Base-by-base conservation (phyloP, 2,888 invertebrate species). In the Aplocera efformata region DNA sequence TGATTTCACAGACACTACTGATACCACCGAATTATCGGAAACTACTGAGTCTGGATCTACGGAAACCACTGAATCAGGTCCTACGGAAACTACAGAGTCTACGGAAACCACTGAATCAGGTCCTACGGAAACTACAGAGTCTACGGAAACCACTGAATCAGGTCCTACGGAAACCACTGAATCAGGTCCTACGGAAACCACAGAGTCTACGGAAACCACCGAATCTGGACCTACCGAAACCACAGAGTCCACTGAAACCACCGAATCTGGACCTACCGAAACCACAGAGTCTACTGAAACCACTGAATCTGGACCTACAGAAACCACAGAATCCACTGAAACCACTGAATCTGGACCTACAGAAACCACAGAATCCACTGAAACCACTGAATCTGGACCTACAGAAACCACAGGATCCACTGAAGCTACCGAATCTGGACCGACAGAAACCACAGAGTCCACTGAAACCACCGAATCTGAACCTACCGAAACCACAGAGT, bases 201-300 rank as follows among this genome's bases (percentile, higher is more conserved):
- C 48, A 23, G 34, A 37, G 26, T 22, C 21, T 1, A 53, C 38
- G n/a, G 40, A 51, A 3, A 17, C 13, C 13, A 17, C 13, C 13
- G 13, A 17, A 5, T n/a, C n/a, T n/a, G n/a, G n/a, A n/a, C n/a
- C n/a, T n/a, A n/a, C n/a, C n/a, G 47, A 36, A 23, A 43, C 58
- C 6, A 37, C 41, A 20, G 42, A 32, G 21, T 45, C 33, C 0
- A 23, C 39, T 23, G 45, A 48, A 37, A 30, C 38, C 1, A 54
- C 56, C 10, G 47, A 49, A 26, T 42, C 48, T 3, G 52, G 35
- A 28, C 30, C 39, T 10, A 50, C 50, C 46, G 36, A 36, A 39
- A 32, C 49, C 13, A 33, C 39, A 0, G 34, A 24, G 13, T 17
- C 40, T 21, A 39, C 8, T 7, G 37, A 35, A 42, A 32, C 40